Base-by-base conservation (phyloP, 2,113 vertebrate genomes). In the Centropus bengalensis region DNA sequence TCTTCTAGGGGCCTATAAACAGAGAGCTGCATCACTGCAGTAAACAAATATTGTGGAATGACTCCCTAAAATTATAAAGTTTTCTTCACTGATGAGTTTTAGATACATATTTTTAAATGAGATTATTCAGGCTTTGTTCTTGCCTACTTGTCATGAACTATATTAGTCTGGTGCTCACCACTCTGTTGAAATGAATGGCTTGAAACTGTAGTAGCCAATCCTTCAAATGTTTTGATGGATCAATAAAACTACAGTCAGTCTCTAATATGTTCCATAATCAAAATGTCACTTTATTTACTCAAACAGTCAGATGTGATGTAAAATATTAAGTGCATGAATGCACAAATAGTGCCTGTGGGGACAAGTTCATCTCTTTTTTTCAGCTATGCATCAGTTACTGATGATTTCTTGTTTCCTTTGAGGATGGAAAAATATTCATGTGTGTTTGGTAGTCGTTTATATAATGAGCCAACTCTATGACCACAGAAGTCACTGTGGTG, bases 261-360 rank as follows among this genome's bases (percentile, higher is more conserved):
- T 92, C 82, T 69, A 94, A 80, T 81, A 71, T 23, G 33, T 82
- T 85, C 77, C 86, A 73, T 94, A 84, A 93, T 93, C 89, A 94
- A 93, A 94, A 89, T 83, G 47, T 67, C 82, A 88, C 52, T 78
- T 88, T 82, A 88, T 96, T 96, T 95, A 91, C 84, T 82, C 82
- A 92, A 91, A 85, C 76, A 96, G 77, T 91, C 79, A 89, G 78
- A 86, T 88, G 62, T 71, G 16, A 88, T 69, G 62, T 55, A 73
- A 96, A 93, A 83, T 93, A 92, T 94, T 93, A 84, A 87, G 69
- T 82, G 62, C 8, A 2, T 74, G 62, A 54, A 45, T 75, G 44
- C 47, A 93, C 42, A 89, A 86, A 74, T 44, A 78, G 49, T 85
- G 70, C 81, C 55, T 51, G 28, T 82, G 75, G 66, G 80, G 71